These are phyloP conservation scores for Lymantria dispar DNA, from an alignment of 2,888 invertebrate species.

Conservation along the genomic window DNA sequence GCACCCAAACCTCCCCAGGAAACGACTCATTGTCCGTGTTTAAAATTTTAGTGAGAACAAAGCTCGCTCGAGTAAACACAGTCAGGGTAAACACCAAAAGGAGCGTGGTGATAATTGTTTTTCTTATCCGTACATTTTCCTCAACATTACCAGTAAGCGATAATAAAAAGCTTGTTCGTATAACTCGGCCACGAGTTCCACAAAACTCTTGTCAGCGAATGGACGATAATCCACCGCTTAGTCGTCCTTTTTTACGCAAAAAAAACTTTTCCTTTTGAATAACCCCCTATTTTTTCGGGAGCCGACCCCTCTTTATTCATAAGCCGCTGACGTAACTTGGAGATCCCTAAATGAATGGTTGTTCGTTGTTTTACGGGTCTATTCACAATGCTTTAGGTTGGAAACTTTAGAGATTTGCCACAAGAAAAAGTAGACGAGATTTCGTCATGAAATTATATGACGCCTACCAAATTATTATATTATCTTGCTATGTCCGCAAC, in stretches of 20 bases:
- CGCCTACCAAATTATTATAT: slow-evolving; percentile 51
- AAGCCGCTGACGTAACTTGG: slow-evolving; percentile 76
- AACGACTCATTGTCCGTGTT: slow-evolving; percentile 34
- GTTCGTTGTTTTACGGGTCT: slow-evolving; percentile 81
- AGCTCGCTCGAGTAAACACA: slow-evolving; percentile 22
- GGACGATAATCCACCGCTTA: slow-evolving; percentile 73
- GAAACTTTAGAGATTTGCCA: slow-evolving; percentile 72
- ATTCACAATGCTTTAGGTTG: slow-evolving; percentile 75
- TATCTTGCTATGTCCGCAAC: slow-evolving; percentile 34
- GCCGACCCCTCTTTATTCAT: slow-evolving; percentile 77
- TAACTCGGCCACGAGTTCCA: slow-evolving; percentile 56
- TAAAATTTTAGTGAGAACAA: slow-evolving; percentile 41
- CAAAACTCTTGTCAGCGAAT: slow-evolving; percentile 73
- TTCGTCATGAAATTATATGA: slow-evolving; percentile 54
- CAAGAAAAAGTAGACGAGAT: slow-evolving; percentile 54
- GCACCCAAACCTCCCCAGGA: slow-evolving; percentile 28
- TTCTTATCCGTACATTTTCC: slow-evolving; percentile 47
- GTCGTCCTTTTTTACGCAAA: slow-evolving; percentile 66
- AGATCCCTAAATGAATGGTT: slow-evolving; percentile 79
- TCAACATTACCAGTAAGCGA: slow-evolving; percentile 47
- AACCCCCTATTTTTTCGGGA: slow-evolving; percentile 68
- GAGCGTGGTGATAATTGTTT: slow-evolving; percentile 49
- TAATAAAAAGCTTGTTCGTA: slow-evolving; percentile 63
- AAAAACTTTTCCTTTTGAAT: slow-evolving; percentile 72
- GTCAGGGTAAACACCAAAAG: slow-evolving; percentile 30